A percentile compares a stretch with the other conserved stretches of the same genome.
Evolutionary conservation across 2,888 invertebrate genomes (phyloP).

Genomic region (Sthenelais limicola): DNA sequence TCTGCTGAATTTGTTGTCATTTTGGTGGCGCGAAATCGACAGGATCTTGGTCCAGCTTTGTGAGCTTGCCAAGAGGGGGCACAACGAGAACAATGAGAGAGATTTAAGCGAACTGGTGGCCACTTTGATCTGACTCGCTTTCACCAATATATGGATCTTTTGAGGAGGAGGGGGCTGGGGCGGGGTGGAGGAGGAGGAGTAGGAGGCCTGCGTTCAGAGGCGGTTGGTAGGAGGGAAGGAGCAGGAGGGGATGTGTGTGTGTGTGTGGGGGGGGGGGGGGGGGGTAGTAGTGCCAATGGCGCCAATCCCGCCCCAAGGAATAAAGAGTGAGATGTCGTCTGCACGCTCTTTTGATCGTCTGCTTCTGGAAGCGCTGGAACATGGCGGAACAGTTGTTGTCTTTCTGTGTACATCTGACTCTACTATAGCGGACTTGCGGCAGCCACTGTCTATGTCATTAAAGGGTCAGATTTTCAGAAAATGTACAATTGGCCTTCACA

Average conservation of each 20-base stretch:
- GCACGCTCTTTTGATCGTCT: too few species aligned
- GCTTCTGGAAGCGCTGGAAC: neutral
- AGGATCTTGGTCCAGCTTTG: neutral
- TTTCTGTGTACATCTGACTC: too few species aligned
- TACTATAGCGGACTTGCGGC: too few species aligned
- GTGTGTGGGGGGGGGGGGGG: neutral
- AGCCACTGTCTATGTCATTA: too few species aligned
- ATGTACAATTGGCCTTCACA: too few species aligned
- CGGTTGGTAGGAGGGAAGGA: too few species aligned
- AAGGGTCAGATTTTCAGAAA: too few species aligned
- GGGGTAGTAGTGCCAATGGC: too few species aligned
- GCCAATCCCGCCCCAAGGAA: neutral
- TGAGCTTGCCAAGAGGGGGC: slow-evolving; percentile 12
- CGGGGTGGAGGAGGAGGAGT: neutral
- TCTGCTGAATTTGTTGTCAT: slow-evolving; percentile 18
- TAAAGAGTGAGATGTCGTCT: too few species aligned
- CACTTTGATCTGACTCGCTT: slow-evolving; percentile 18
- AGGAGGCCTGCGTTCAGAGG: too few species aligned
- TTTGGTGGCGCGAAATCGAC: slow-evolving; percentile 1
- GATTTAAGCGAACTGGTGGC: slow-evolving; percentile 5
- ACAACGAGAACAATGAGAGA: slow-evolving; percentile 28
- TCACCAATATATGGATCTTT: slow-evolving; percentile 30
- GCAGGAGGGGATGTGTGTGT: neutral
- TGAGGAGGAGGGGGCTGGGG: slow-evolving; percentile 18
- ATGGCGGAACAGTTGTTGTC: too few species aligned